Evolutionary conservation across 1,140 invertebrate species (phyloP), one percentile per base, ranked within the genome.

Genomic region (Nasonia longicornis): DNA sequence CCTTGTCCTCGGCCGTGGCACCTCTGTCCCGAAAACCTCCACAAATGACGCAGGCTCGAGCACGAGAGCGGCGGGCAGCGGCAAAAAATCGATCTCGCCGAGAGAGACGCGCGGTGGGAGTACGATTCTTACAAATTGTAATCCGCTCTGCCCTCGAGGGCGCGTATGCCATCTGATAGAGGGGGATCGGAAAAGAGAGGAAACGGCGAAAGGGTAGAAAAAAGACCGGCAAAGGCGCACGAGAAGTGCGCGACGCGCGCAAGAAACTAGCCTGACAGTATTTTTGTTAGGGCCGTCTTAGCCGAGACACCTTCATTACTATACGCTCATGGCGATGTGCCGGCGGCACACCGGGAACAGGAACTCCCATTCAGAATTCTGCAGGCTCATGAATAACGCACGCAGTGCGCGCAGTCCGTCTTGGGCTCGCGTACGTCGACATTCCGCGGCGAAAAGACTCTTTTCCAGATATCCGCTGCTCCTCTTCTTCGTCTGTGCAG

Each of bases 301-400:
- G 83, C 63, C 75, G 80, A 88, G 88, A 90, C 87, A 86, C 89
- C 89, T 90, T 89, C 87, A 90, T 90, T 89, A 89, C 84, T 87
- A 87, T 88, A 86, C 85, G 84, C 83, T 72, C 69, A 48, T 67
- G 69, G 63, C 69, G 8, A 38, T 38, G 38, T 38, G 58, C 16
- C 16, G 35, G 71, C 52, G 42, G 42, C 66, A 42, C 69, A 38
- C 48, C 75, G 81, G 80, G 82, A 85, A 75, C 79, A 77, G 76
- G 77, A 85, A 85, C 80, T 85, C 72, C 86, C 85, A 86, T 89
- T 87, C 86, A 86, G 85, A 85, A 86, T 87, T 86, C 38, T 42
- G 38, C 85, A 83, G 80, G 4, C 87, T 88, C 88, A 88, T 88
- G 87, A 89, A 89, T 88, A 89, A 76, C 42, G 42, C 70, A 75